Evolutionary conservation across 53 echinoderm and acorn worm genomes (phyloP).

Genomic region (Astropecten irregularis): DNA sequence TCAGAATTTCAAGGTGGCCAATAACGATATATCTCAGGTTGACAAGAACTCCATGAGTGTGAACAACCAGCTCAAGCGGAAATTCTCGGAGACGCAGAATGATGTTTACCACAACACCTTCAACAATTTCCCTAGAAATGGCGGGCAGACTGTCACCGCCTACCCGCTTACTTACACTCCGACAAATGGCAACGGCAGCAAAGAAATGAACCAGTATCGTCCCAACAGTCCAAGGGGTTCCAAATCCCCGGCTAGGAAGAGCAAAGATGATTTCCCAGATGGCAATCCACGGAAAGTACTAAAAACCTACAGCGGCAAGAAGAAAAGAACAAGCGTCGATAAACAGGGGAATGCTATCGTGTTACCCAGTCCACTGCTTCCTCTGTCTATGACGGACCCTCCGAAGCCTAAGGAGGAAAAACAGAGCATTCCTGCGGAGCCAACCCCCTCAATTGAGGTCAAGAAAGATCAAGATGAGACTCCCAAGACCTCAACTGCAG

Average conservation of each 20-base stretch:
- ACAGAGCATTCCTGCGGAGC: conserved; percentile 15
- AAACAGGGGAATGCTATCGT: conserved; percentile 34
- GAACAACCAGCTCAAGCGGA: conserved; percentile 49
- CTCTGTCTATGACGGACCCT: conserved; percentile 33
- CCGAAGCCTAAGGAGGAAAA: conserved; percentile 41
- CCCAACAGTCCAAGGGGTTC: conserved; percentile 44
- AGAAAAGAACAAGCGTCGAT: conserved; percentile 16
- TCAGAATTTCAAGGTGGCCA: conserved; percentile 13
- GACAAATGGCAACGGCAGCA: conserved; percentile 12
- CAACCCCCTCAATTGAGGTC: neutral
- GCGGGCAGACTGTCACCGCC: conserved; percentile 37
- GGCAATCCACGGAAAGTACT: conserved; percentile 53
- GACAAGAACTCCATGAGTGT: conserved; percentile 51
- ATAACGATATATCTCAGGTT: conserved; percentile 39
- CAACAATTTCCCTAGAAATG: conserved; percentile 27
- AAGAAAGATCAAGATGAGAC: conserved; percentile 16
- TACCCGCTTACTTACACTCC: conserved; percentile 38
- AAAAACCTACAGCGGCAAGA: conserved; percentile 66
- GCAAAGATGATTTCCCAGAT: conserved; percentile 27
- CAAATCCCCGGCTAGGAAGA: conserved; percentile 30
- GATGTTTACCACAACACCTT: conserved; percentile 50
- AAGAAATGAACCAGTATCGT: conserved; percentile 1
- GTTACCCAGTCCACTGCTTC: conserved; percentile 37
- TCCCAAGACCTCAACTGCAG: neutral
- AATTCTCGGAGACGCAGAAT: conserved; percentile 36